A percentile compares a stretch with the other conserved stretches of the same genome.
phyloP scores from a whole-genome alignment of 2,888 invertebrate species.

The Bursaphelenchus okinawaensis region DNA sequence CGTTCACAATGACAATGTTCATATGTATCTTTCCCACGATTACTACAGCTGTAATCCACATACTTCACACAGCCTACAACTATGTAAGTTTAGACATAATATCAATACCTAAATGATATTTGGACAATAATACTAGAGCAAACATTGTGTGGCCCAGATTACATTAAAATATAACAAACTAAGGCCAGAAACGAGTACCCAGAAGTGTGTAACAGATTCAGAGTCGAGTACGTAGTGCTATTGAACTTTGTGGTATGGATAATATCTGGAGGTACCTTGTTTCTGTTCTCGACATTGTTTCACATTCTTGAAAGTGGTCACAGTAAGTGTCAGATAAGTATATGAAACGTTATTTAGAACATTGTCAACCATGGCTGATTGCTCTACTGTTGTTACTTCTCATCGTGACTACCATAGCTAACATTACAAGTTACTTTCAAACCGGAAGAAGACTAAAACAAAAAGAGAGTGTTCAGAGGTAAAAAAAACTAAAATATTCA shows the following conservation, averaged over 20 bases:
- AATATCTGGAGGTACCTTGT: not conserved
- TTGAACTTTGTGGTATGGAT: not conserved
- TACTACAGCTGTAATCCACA: not conserved
- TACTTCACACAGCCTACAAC: not conserved
- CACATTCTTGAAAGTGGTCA: not conserved
- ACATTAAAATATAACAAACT: too few relatives aligned
- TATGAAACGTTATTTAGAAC: too few relatives aligned
- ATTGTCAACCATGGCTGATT: too few relatives aligned
- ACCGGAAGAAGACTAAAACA: not conserved
- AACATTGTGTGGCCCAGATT: too few relatives aligned
- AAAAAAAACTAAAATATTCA: not conserved
- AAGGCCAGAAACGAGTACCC: not conserved
- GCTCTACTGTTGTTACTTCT: too few relatives aligned
- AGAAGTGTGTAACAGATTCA: not conserved
- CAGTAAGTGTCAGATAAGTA: not conserved
- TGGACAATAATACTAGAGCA: too few relatives aligned
- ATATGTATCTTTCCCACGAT: not conserved
- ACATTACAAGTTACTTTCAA: too few relatives aligned
- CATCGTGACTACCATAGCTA: too few relatives aligned
- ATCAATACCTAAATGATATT: not conserved
- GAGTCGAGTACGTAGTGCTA: not conserved
- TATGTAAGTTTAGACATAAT: not conserved
- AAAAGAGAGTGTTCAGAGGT: not conserved
- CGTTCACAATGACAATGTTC: not conserved
- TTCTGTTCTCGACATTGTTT: not conserved